Evolutionary conservation across 2,888 invertebrate genomes (phyloP), one percentile per base, ranked within the genome.

Genomic region (Synergus laeviventris): DNA sequence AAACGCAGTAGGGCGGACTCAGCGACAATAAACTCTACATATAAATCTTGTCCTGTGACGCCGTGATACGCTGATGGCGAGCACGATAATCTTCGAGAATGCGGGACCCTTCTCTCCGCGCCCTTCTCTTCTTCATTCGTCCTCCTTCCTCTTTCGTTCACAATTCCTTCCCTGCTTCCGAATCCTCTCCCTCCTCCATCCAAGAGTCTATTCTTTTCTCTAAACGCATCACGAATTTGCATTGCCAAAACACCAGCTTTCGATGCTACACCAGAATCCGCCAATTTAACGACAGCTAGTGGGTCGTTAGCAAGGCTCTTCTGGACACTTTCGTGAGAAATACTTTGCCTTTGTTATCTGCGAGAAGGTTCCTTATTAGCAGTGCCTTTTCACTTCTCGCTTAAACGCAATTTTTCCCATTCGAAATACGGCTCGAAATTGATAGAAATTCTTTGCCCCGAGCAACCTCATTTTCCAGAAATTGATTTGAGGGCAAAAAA

Each of bases 1-100:
- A 91, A 91, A 91, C 90, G 91, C 91, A 91, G 91, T 91, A 91
- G 91, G 91, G 91, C 90, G 91, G 90, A 90, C 90, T 90, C 90
- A 89, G 91, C 90, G 91, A 91, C 91, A 91, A 91, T 91, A 91
- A 91, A 91, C 91, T 91, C 91, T 89, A 90, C 91, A 89, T 91
- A 91, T 91, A 91, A 91, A 91, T 91, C 91, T 91, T 91, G 89
- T 88, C 89, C 89, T 87, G 89, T 90, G 90, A 90, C 91, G 91
- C 90, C 87, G 89, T 90, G 91, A 91, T 91, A 91, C 91, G 90
- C 90, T 91, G 91, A 91, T 91, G 91, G 91, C 90, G 89, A 91
- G 90, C 89, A 90, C 91, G 91, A 91, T 91, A 91, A 91, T 91
- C 91, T 91, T 89, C 89, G 90, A 89, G 91, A 91, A 91, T 91